These are phyloP conservation scores for Rhingia rostrata DNA, from an alignment of 2,888 invertebrate genomes.

Conservation along the genomic window DNA sequence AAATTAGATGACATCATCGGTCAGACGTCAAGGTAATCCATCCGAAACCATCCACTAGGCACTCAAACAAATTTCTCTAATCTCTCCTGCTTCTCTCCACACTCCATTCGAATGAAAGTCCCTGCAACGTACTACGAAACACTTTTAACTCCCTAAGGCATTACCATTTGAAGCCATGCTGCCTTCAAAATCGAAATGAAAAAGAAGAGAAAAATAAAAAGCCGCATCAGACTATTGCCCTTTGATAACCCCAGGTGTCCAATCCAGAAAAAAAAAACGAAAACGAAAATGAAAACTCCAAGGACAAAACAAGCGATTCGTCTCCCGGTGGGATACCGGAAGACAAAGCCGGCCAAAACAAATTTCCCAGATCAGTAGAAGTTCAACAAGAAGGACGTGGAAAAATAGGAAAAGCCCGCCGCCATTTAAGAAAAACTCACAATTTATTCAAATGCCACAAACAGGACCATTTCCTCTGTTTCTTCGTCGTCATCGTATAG, in stretches of 20 bases:
- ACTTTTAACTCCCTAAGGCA: constrained; percentile 4
- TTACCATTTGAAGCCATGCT: neutral
- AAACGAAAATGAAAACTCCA: neutral
- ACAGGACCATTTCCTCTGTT: constrained; percentile 11
- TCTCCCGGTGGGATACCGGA: constrained; percentile 27
- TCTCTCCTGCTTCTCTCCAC: too few species aligned
- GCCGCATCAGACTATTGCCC: neutral
- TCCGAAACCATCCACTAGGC: neutral
- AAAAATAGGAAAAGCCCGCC: neutral
- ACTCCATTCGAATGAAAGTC: too few species aligned
- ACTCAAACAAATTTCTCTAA: neutral
- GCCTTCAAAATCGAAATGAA: neutral
- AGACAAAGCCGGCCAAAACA: constrained; percentile 25
- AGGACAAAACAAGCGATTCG: constrained; percentile 51
- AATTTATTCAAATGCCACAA: constrained; percentile 61
- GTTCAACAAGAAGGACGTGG: neutral
- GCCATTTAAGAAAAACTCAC: constrained; percentile 31
- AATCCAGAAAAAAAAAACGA: neutral
- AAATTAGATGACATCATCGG: neutral
- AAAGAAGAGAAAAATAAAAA: neutral
- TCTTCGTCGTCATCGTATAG: too few species aligned
- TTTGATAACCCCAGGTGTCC: constrained; percentile 44
- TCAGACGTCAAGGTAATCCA: neutral
- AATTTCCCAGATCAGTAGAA: constrained; percentile 49
- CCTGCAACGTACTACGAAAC: neutral